Conservation (phyloP, 2,888 invertebrate species). For the Athripsodes cinereus region DNA sequence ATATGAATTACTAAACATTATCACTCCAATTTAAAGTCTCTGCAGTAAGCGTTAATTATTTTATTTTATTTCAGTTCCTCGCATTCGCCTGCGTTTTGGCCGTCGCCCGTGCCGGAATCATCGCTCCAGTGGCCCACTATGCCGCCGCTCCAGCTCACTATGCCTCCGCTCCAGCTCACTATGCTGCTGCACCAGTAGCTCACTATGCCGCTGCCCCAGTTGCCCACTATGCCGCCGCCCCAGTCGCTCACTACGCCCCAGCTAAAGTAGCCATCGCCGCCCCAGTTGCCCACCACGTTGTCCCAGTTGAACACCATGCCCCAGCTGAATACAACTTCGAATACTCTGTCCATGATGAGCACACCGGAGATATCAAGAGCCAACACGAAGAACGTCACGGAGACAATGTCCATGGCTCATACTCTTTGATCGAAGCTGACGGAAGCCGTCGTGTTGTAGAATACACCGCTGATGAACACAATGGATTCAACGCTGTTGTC, state of each 20-base stretch:
- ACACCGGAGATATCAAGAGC: slow-evolving; percentile 45
- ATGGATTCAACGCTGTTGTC: slow-evolving; percentile 46
- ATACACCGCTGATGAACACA: slow-evolving; percentile 41
- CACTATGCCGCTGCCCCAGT: slow-evolving; percentile 19
- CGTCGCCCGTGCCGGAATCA: slow-evolving; percentile 23
- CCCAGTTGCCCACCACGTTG: slow-evolving; percentile 16
- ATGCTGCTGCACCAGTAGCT: slow-evolving; percentile 12
- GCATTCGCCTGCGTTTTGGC: slow-evolving; percentile 24
- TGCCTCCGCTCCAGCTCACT: slow-evolving; percentile 20
- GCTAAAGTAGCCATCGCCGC: slow-evolving; percentile 16
- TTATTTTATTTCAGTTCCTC: slow-evolving; percentile 18
- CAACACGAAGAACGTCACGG: slow-evolving; percentile 44
- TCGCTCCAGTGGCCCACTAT: slow-evolving; percentile 21
- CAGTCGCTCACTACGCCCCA: slow-evolving; percentile 23
- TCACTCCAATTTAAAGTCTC: too few species aligned
- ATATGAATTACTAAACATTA: too few species aligned
- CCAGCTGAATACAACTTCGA: slow-evolving; percentile 27
- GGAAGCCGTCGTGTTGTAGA: slow-evolving; percentile 44
- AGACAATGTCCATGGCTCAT: slow-evolving; percentile 43
- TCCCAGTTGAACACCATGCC: slow-evolving; percentile 19
- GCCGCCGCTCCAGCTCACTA: slow-evolving; percentile 22
- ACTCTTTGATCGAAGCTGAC: slow-evolving; percentile 47
- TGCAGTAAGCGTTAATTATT: too few species aligned
- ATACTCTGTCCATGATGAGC: slow-evolving; percentile 44
- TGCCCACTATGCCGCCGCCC: slow-evolving; percentile 18